These are phyloP conservation scores for Synergus japonicus DNA, from an alignment of 2,888 invertebrate genomes.

Conservation along the genomic window DNA sequence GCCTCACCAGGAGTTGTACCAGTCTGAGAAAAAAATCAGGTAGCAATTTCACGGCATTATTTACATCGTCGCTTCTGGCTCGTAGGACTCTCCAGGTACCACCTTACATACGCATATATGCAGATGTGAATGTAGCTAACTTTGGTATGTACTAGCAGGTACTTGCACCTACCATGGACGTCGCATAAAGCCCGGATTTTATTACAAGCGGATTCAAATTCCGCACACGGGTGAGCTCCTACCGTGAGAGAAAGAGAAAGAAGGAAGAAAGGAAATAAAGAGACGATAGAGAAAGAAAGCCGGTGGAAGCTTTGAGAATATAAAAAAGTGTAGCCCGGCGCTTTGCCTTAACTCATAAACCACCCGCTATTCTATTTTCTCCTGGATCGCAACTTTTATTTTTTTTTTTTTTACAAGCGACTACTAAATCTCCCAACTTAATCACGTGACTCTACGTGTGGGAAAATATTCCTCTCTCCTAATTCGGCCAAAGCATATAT, in stretches of 20 bases:
- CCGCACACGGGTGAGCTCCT: slow-evolving; percentile 69
- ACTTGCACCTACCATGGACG: slow-evolving; percentile 61
- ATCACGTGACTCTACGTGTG: slow-evolving; percentile 25
- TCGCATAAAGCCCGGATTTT: slow-evolving; percentile 76
- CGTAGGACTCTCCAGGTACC: slow-evolving; percentile 40
- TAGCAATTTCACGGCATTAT: slow-evolving; percentile 71
- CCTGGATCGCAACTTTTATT: slow-evolving; percentile 71
- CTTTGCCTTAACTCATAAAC: slow-evolving; percentile 68
- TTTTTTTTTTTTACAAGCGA: slow-evolving; percentile 62
- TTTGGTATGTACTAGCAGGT: slow-evolving; percentile 47
- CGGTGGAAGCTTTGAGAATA: slow-evolving; percentile 55
- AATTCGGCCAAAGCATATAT: background rate
- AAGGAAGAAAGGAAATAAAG: slow-evolving; percentile 51
- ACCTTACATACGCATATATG: slow-evolving; percentile 43
- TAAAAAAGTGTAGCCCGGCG: slow-evolving; percentile 61
- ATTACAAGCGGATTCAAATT: slow-evolving; percentile 77
- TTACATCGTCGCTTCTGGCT: slow-evolving; percentile 60
- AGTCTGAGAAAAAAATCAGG: slow-evolving; percentile 53
- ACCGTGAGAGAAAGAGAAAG: slow-evolving; percentile 55
- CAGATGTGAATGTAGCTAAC: slow-evolving; percentile 48
- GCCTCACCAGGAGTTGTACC: slow-evolving; percentile 33
- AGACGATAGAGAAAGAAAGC: slow-evolving; percentile 56
- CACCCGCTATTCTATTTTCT: slow-evolving; percentile 73
- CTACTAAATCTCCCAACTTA: slow-evolving; percentile 30
- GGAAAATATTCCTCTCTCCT: slow-evolving; percentile 23